A percentile compares a stretch with the other conserved stretches of the same genome.
These are phyloP conservation scores for Lanius collurio DNA, from an alignment of 2,113 vertebrate species.

Conservation along the genomic window DNA sequence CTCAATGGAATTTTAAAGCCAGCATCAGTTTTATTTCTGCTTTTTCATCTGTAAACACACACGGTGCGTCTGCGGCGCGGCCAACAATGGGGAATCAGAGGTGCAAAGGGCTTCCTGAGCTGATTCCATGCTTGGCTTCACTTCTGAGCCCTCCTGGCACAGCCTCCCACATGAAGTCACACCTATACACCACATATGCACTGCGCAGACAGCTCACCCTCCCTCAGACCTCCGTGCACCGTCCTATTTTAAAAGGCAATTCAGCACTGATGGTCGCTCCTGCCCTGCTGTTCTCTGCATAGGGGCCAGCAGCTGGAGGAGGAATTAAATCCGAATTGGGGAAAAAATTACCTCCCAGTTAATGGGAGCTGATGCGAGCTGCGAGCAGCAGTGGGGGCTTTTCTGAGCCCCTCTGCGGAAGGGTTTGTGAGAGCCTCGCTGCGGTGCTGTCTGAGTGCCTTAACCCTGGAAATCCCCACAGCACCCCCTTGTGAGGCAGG, in stretches of 20 bases:
- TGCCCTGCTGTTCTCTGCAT: background rate
- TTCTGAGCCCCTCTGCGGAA: background rate
- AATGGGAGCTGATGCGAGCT: background rate
- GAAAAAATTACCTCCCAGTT: background rate
- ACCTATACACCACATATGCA: fast-evolving
- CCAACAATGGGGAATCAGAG: background rate
- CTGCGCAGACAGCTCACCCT: background rate
- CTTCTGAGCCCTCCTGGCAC: background rate
- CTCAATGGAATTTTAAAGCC: constrained; percentile 54
- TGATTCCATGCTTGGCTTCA: constrained; percentile 2
- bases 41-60: constrained; percentile 39
- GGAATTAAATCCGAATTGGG: background rate
- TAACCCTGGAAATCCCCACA: constrained; percentile 1
- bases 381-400: background rate
- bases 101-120: constrained; percentile 37
- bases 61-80: background rate
- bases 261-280: background rate
- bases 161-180: background rate
- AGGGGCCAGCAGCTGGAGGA: background rate
- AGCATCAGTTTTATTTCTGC: constrained; percentile 17
- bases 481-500: constrained; percentile 39
- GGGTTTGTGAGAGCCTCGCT: background rate
- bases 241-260: background rate
- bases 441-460: background rate
- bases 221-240: background rate